phyloP scores from a whole-genome alignment of 2,797 vertebrate species.

The Catostomus latipinnis region DNA sequence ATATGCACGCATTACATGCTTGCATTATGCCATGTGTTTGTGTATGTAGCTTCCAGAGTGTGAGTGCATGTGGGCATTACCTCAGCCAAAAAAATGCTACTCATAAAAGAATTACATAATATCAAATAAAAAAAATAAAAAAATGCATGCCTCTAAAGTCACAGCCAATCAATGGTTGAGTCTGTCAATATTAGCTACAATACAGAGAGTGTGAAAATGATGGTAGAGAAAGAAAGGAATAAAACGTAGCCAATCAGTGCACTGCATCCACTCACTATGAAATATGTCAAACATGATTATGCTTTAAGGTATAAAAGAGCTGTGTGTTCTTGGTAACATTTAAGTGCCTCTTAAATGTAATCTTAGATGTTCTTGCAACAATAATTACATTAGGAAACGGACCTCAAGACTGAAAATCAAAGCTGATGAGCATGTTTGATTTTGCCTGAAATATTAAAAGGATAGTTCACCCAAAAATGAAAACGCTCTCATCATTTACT shows the following conservation, averaged over 20 bases:
- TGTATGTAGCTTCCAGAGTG: constrained; percentile 37
- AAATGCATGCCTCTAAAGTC: constrained; percentile 41
- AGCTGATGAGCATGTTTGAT: neutral
- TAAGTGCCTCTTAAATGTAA: constrained; percentile 16
- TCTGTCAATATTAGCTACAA: constrained; percentile 51
- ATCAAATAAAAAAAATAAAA: constrained; percentile 52
- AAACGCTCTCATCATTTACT: no score
- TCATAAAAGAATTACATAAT: constrained; percentile 73
- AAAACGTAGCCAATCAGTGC: constrained; percentile 6
- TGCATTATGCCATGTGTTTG: constrained; percentile 53
- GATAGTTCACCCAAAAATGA: no score
- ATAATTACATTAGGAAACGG: neutral
- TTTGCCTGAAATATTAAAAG: constrained; percentile 9
- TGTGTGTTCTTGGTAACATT: constrained; percentile 14
- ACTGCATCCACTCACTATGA: neutral
- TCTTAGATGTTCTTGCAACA: constrained; percentile 7
- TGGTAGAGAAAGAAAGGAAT: neutral
- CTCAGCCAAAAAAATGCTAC: constrained; percentile 59
- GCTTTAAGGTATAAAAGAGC: constrained; percentile 18
- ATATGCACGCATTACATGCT: constrained; percentile 34
- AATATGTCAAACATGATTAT: neutral
- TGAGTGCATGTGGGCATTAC: constrained; percentile 51
- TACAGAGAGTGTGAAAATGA: neutral
- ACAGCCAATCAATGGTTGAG: constrained; percentile 62
- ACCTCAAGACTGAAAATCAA: constrained; percentile 17